Conservation (phyloP, 2,113 vertebrate genomes). For the Microcebus tavaratra region DNA sequence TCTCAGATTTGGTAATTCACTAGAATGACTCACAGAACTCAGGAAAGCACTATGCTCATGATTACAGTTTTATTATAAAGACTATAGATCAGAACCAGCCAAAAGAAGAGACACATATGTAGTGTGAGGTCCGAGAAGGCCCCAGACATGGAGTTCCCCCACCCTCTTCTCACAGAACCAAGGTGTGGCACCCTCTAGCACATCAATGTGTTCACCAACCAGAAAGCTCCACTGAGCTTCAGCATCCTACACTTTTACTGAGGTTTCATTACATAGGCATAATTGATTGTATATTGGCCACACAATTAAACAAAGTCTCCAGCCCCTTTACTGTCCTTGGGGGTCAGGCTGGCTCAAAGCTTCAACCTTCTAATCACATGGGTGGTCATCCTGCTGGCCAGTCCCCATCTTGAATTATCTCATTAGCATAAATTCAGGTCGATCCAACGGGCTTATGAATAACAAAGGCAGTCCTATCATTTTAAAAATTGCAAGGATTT, state of each 20-base stretch:
- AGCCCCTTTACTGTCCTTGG: not conserved
- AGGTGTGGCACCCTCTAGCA: not conserved
- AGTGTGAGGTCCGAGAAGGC: not conserved
- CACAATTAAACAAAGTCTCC: not conserved
- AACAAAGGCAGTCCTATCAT: not conserved
- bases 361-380: not conserved
- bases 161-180: not conserved
- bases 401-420: not conserved
- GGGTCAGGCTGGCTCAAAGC: not conserved
- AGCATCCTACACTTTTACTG: not conserved
- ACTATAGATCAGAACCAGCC: not conserved
- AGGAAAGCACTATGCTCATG: not conserved
- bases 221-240: not conserved
- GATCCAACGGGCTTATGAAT: not conserved
- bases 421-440: not conserved
- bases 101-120: not conserved
- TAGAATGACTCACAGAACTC: not conserved
- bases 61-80: not conserved
- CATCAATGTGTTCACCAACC: not conserved
- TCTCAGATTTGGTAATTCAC: not conserved
- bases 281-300: not conserved
- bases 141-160: not conserved
- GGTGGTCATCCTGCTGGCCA: not conserved
- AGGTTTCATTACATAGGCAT: not conserved
- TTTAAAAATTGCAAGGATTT: not conserved